Evolutionary conservation across 2,113 vertebrate genomes (phyloP).

Genomic region (Merops nubicus): DNA sequence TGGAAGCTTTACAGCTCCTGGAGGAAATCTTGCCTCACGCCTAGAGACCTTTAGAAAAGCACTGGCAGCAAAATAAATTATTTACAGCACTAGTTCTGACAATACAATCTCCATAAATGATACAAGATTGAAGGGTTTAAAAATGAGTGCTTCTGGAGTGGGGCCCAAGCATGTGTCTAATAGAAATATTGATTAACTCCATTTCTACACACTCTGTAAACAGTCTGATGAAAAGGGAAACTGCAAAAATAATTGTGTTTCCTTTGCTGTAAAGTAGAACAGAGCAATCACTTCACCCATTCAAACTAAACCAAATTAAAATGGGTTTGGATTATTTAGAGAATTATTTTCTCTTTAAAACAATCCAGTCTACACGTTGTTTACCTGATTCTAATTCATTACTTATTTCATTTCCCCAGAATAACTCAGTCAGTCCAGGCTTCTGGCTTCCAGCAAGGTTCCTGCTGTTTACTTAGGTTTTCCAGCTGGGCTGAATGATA

Average conservation of each 20-base stretch:
- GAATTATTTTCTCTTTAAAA: constrained; percentile 16
- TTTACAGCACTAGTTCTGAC: constrained; percentile 66
- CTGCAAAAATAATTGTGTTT: not conserved
- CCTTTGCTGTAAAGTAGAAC: not conserved
- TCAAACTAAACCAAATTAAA: not conserved
- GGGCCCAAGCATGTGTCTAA: constrained; percentile 24
- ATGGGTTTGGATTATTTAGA: not conserved
- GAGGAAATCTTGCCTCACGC: constrained; percentile 42
- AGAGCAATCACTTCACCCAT: not conserved
- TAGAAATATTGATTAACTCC: constrained; percentile 55
- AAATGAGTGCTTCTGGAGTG: constrained; percentile 43
- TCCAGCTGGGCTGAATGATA: constrained; percentile 56
- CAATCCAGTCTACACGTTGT: not conserved
- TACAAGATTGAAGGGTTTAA: constrained; percentile 64
- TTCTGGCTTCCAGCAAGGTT: constrained; percentile 53
- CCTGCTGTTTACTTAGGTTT: constrained; percentile 56
- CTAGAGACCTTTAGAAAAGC: constrained; percentile 64
- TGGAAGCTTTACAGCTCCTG: constrained; percentile 60
- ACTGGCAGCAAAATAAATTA: constrained; percentile 66
- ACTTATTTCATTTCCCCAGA: constrained; percentile 1
- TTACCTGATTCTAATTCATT: constrained; percentile 5
- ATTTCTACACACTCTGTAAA: constrained; percentile 40
- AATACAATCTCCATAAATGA: constrained; percentile 68
- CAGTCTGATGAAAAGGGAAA: constrained; percentile 27
- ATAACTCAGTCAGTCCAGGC: not conserved